Evolutionary conservation across 2,888 invertebrate species (phyloP).

Genomic region (Drosophila quinaria): DNA sequence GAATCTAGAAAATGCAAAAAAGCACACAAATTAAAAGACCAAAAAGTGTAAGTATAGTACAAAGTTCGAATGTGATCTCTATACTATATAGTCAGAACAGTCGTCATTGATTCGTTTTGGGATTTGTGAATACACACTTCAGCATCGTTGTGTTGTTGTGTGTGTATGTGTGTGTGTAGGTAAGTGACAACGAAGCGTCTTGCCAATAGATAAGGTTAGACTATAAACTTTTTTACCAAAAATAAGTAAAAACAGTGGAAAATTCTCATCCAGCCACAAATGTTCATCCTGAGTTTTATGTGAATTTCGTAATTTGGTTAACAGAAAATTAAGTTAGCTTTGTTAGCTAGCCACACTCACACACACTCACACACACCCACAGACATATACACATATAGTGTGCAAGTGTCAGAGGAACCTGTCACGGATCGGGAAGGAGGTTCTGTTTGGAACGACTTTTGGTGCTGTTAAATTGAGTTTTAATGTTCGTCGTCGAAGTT

Average conservation of each 20-base stretch:
- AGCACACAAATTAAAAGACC: constrained; percentile 78
- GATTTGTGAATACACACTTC: constrained; percentile 41
- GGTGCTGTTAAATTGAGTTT: constrained; percentile 52
- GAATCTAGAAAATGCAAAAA: constrained; percentile 84
- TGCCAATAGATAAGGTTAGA: constrained; percentile 16
- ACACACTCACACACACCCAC: constrained; percentile 16
- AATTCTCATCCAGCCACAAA: constrained; percentile 6
- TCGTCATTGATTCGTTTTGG: constrained; percentile 53
- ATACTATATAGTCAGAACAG: constrained; percentile 24
- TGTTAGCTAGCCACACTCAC: constrained; percentile 14
- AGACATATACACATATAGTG: neutral
- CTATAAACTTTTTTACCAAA: constrained; percentile 15
- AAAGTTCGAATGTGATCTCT: constrained; percentile 15
- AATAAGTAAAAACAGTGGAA: constrained; percentile 10
- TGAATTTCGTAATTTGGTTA: constrained; percentile 69
- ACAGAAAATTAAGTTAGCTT: constrained; percentile 52
- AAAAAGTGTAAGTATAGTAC: constrained; percentile 56
- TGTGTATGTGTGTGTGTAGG: constrained; percentile 5
- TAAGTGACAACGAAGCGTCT: constrained; percentile 18
- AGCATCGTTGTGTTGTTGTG: neutral
- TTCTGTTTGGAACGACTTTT: constrained; percentile 24
- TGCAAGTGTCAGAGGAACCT: constrained; percentile 18
- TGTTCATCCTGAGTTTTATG: constrained; percentile 11
- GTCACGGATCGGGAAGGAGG: constrained; percentile 7
- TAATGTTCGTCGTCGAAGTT: constrained; percentile 33